These are phyloP conservation scores for Bubalus kerabau DNA, from an alignment of 2,113 vertebrate species.

Conservation along the genomic window DNA sequence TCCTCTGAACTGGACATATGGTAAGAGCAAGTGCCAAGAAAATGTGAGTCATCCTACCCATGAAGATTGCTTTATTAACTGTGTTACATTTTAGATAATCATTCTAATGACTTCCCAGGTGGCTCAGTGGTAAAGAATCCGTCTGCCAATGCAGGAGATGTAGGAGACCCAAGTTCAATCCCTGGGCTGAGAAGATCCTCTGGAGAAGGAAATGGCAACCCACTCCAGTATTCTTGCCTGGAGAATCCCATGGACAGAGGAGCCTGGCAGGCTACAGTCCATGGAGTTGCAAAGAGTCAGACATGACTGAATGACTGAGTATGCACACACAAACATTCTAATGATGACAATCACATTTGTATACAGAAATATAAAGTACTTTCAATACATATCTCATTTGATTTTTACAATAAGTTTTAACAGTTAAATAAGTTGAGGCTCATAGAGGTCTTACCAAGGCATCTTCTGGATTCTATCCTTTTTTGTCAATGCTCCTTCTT, in stretches of 20 bases:
- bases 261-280: neutral
- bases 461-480: neutral
- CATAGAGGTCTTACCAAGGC: neutral
- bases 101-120: neutral
- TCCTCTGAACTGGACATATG: constrained; percentile 92
- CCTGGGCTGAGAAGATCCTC: neutral
- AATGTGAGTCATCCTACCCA: neutral
- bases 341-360: neutral
- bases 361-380: neutral
- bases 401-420: constrained; percentile 15
- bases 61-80: neutral
- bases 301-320: neutral
- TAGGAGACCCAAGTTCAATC: neutral
- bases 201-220: neutral
- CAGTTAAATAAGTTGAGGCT: neutral
- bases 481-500: neutral
- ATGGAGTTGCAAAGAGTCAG: neutral
- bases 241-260: neutral
- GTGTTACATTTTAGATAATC: neutral
- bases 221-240: neutral
- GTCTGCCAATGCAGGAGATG: neutral
- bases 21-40: constrained; percentile 72
- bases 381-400: neutral
- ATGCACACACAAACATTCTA: neutral
- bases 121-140: neutral